Evolutionary conservation across 1,140 invertebrate species (phyloP).

Genomic region (Anthonomus grandis): DNA sequence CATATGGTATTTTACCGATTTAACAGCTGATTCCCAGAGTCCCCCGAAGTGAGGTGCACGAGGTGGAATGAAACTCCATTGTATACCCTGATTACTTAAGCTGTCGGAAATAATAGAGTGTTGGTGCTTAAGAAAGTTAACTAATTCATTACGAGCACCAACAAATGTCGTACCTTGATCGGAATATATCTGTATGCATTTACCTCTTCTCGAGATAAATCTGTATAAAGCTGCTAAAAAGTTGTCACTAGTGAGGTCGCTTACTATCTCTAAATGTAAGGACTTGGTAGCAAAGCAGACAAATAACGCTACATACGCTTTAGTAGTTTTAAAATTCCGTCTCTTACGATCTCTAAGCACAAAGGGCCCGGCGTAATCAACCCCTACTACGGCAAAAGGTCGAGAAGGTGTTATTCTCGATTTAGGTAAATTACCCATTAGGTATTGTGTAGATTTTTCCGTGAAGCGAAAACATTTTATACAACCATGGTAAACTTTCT

Average conservation of each 20-base stretch:
- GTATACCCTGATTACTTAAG: slow-evolving; percentile 2
- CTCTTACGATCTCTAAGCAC: slow-evolving; percentile 31
- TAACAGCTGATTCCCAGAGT: slow-evolving; percentile 29
- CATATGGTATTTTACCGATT: slow-evolving; percentile 38
- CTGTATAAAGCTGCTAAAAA: slow-evolving; percentile 39
- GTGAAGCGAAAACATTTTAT: slow-evolving; percentile 28
- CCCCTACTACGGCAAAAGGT: slow-evolving; percentile 32
- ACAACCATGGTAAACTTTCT: slow-evolving; percentile 18
- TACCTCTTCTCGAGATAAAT: slow-evolving; percentile 37
- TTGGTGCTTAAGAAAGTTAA: slow-evolving; percentile 27
- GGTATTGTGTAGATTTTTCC: slow-evolving; percentile 11
- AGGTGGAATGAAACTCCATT: slow-evolving; percentile 21
- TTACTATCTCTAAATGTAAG: slow-evolving; percentile 39
- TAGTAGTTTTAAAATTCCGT: slow-evolving; percentile 13
- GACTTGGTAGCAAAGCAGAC: slow-evolving; percentile 29
- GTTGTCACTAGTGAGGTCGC: slow-evolving; percentile 31
- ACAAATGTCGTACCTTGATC: slow-evolving; percentile 46
- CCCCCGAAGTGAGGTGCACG: slow-evolving; percentile 13
- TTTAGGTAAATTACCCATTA: slow-evolving; percentile 35
- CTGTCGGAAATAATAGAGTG: neutral
- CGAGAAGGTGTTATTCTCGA: slow-evolving; percentile 31
- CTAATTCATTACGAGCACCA: slow-evolving; percentile 27
- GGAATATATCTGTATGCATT: slow-evolving; percentile 32
- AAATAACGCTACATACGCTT: slow-evolving; percentile 28
- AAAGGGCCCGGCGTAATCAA: slow-evolving; percentile 40